Percentiles rank a stretch among this genome's conserved stretches.
Evolutionary conservation across 2,888 invertebrate genomes (phyloP).

Genomic region (Sclerodermus sp.): DNA sequence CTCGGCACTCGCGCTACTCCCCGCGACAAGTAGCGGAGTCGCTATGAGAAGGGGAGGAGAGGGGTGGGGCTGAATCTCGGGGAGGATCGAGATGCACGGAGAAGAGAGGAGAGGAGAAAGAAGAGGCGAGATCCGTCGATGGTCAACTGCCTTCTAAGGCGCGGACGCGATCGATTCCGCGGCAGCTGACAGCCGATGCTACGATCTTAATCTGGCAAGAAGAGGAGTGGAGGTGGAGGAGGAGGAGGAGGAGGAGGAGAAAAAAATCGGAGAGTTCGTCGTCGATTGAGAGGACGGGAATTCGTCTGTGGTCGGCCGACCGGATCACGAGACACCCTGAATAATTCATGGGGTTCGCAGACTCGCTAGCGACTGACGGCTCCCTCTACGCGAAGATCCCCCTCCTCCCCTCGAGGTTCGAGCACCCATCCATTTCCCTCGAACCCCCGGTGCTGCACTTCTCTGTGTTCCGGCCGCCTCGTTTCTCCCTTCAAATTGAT

Average conservation of each 20-base stretch:
- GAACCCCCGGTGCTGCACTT: too few relatives aligned
- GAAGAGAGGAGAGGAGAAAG: neutral
- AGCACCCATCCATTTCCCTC: conserved; percentile 7
- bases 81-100: neutral
- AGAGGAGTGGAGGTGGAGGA: conserved; percentile 7
- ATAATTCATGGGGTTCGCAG: conserved; percentile 47
- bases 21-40: too few relatives aligned
- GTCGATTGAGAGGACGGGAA: conserved; percentile 46
- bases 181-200: conserved; percentile 52
- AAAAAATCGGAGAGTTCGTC: conserved; percentile 29
- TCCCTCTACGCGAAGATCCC: neutral
- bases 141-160: too few relatives aligned
- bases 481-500: too few relatives aligned
- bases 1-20: too few relatives aligned
- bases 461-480: too few relatives aligned
- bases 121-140: too few relatives aligned
- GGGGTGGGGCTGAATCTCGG: neutral
- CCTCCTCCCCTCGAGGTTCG: neutral
- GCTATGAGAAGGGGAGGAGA: conserved; percentile 18
- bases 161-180: conserved; percentile 1
- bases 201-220: conserved; percentile 51
- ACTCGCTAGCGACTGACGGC: conserved; percentile 1
- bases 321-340: conserved; percentile 50
- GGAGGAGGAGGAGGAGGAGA: conserved; percentile 3
- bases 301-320: conserved; percentile 40